Conservation (phyloP, 2,113 vertebrate genomes). For the Promerops cafer region DNA sequence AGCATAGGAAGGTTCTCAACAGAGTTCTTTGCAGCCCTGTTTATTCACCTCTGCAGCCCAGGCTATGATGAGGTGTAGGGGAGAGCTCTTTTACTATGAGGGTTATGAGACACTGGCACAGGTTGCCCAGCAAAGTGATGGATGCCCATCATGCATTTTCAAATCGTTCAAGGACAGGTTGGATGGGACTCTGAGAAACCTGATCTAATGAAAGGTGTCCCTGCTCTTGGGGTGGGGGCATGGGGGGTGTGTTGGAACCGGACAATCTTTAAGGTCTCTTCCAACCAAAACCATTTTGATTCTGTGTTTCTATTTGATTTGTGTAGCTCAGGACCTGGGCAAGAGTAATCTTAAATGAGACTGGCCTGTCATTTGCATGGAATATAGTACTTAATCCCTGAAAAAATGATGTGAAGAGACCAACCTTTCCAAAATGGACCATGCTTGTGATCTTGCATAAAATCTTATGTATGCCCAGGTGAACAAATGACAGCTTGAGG, state of each 20-base stretch:
- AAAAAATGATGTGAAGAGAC: neutral
- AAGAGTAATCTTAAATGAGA: neutral
- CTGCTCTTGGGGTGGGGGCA: neutral
- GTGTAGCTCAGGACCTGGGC: neutral
- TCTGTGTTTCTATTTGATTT: neutral
- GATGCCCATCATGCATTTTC: too few relatives aligned
- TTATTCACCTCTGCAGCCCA: neutral
- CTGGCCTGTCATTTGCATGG: neutral
- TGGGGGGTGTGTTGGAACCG: rapidly evolving
- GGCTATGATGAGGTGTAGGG: neutral
- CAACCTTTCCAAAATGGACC: neutral
- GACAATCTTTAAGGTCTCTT: neutral
- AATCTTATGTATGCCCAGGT: neutral
- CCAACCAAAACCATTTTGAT: neutral
- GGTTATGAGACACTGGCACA: neutral
- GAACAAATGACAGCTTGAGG: neutral
- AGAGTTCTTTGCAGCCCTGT: neutral
- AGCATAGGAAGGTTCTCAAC: neutral
- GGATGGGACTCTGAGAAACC: neutral
- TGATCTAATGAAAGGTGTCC: neutral
- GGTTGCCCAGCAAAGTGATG: neutral
- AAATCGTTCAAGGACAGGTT: neutral
- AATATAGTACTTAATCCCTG: neutral
- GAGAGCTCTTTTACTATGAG: neutral
- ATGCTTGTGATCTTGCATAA: neutral